A percentile compares a stretch with the other conserved stretches of the same genome.
phyloP scores from a whole-genome alignment of 2,113 vertebrate species.

The Lipophrys pholis region DNA sequence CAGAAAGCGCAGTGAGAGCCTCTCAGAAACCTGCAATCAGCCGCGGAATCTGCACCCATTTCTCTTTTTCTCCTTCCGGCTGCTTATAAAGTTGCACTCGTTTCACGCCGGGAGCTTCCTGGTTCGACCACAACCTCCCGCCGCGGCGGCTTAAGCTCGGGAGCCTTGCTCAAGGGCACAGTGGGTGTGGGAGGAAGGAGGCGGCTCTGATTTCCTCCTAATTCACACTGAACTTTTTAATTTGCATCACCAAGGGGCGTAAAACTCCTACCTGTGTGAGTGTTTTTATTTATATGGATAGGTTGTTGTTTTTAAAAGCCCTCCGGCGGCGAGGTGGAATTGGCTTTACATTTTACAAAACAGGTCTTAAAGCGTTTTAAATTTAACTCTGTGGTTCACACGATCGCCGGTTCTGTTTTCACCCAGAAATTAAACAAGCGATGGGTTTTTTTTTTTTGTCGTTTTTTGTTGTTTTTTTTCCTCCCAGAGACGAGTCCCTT shows the following conservation, averaged over 20 bases:
- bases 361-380: conserved; percentile 47
- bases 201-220: conserved; percentile 16
- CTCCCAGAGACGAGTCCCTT: not conserved
- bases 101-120: conserved; percentile 44
- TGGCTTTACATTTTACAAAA: conserved; percentile 33
- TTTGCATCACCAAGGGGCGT: conserved; percentile 17
- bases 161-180: conserved; percentile 58
- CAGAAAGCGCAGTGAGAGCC: not conserved
- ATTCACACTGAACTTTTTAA: conserved; percentile 41
- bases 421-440: not conserved
- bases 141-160: conserved; percentile 20
- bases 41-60: not conserved
- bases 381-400: conserved; percentile 40
- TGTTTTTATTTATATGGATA: conserved; percentile 40
- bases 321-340: conserved; percentile 2
- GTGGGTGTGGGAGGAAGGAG: not conserved
- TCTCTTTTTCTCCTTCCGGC: not conserved
- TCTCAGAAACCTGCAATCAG: not conserved
- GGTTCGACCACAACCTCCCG: conserved; percentile 32
- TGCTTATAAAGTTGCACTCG: not conserved
- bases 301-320: conserved; percentile 2
- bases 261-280: conserved; percentile 26
- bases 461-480: not conserved
- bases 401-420: conserved; percentile 13
- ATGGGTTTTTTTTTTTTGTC: not conserved